Evolutionary conservation across 2,888 invertebrate genomes (phyloP).

Genomic region (Rhingia campestris): DNA sequence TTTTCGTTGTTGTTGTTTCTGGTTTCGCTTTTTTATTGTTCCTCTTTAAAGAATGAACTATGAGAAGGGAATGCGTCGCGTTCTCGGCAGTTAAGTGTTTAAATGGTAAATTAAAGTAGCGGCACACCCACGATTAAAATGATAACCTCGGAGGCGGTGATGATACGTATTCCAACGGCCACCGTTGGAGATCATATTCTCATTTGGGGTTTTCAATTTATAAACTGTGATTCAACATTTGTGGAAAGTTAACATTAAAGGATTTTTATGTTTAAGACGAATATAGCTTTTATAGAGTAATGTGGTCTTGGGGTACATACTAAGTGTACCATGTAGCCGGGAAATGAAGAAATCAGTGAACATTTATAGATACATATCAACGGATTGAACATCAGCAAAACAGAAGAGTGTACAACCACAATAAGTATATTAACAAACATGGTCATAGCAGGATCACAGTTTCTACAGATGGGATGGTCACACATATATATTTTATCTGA

Average conservation of each 20-base stretch:
- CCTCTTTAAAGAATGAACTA: conserved; percentile 42
- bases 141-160: neutral
- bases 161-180: neutral
- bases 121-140: conserved; percentile 63
- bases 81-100: conserved; percentile 52
- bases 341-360: too few relatives aligned
- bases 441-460: too few relatives aligned
- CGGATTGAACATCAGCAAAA: too few relatives aligned
- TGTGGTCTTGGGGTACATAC: too few relatives aligned
- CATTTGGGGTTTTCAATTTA: neutral
- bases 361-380: too few relatives aligned
- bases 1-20: conserved; percentile 58
- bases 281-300: too few relatives aligned
- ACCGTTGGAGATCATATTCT: neutral
- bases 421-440: too few relatives aligned
- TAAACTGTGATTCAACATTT: neutral
- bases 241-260: neutral
- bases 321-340: too few relatives aligned
- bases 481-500: too few relatives aligned
- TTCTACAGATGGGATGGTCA: too few relatives aligned
- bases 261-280: too few relatives aligned
- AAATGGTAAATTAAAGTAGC: conserved; percentile 67
- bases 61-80: conserved; percentile 30
- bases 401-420: too few relatives aligned
- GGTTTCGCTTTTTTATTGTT: conserved; percentile 22